A percentile compares a stretch with the other conserved stretches of the same genome.
These are phyloP conservation scores for Gonioctena quinquepunctata DNA, from an alignment of 1,140 invertebrate genomes.

Conservation along the genomic window DNA sequence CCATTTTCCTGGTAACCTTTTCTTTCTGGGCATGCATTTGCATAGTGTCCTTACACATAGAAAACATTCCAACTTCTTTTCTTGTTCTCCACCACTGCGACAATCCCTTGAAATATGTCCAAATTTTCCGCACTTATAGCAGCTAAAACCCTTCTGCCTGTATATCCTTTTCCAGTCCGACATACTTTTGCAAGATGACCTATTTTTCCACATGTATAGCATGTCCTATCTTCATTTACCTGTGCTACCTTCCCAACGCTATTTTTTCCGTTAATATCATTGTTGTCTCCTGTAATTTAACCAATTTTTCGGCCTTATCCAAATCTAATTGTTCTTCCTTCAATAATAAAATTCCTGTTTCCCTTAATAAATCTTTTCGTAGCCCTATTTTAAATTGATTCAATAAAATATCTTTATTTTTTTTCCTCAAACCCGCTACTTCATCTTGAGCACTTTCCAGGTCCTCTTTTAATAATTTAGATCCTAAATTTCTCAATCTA, in stretches of 20 bases:
- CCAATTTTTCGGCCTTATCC: conserved; percentile 2
- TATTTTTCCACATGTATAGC: not conserved
- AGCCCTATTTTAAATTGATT: conserved; percentile 2
- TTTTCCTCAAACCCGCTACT: not conserved
- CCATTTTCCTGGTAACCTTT: not conserved
- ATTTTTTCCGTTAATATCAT: too few species aligned
- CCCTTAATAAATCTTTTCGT: conserved; percentile 4
- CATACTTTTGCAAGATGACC: not conserved
- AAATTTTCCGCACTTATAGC: not conserved
- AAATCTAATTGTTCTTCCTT: not conserved
- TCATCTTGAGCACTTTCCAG: too few species aligned
- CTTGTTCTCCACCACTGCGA: not conserved
- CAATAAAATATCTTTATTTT: not conserved
- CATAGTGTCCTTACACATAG: not conserved
- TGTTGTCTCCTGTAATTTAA: not conserved
- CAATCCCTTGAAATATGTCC: not conserved
- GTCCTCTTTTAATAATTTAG: not conserved
- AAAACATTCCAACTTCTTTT: not conserved
- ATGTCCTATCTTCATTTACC: not conserved
- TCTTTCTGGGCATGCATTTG: not conserved
- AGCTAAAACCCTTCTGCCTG: not conserved
- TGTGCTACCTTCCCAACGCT: not conserved
- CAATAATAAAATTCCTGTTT: not conserved
- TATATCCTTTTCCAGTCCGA: not conserved
- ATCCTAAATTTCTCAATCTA: not conserved